Evolutionary conservation across 2,797 vertebrate genomes (phyloP).

Genomic region (Margarornis squamiger): DNA sequence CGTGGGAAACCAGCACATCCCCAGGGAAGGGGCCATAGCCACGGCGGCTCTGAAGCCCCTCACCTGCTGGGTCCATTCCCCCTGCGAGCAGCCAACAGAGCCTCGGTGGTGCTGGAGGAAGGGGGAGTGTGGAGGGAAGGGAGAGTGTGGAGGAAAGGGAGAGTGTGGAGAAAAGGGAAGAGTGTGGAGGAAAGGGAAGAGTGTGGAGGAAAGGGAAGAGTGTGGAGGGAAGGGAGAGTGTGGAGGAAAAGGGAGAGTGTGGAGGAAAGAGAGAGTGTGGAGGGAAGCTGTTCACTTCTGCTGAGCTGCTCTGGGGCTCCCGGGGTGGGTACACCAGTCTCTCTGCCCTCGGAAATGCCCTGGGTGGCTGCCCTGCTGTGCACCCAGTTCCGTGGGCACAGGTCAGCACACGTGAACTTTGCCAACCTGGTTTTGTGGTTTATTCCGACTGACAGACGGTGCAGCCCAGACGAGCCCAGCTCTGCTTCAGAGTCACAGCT

Average conservation of each 20-base stretch:
- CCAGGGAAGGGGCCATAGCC: not conserved
- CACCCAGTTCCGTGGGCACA: not conserved
- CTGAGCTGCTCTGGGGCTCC: not conserved
- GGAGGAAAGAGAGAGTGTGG: not conserved
- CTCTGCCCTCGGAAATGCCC: not conserved
- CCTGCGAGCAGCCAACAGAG: rapidly evolving
- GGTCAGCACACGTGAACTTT: slow-evolving; percentile 12
- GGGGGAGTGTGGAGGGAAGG: not conserved
- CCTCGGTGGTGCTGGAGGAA: not conserved
- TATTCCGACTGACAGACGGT: not conserved
- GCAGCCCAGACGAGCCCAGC: not conserved
- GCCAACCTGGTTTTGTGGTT: not conserved
- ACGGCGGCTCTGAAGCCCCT: not conserved
- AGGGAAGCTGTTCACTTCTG: not conserved
- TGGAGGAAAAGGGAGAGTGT: too few species aligned
- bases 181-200: not conserved
- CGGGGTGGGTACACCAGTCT: not conserved
- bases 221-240: too few species aligned
- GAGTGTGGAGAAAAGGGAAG: not conserved
- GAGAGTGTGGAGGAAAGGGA: not conserved
- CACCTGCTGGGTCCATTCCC: not conserved
- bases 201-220: too few species aligned
- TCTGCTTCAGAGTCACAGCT: not conserved
- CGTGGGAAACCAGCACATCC: not conserved
- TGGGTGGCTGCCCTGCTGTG: not conserved